A percentile compares a stretch with the other conserved stretches of the same genome.
phyloP scores from a whole-genome alignment of 1,140 invertebrate genomes.

The Helicoverpa zea region DNA sequence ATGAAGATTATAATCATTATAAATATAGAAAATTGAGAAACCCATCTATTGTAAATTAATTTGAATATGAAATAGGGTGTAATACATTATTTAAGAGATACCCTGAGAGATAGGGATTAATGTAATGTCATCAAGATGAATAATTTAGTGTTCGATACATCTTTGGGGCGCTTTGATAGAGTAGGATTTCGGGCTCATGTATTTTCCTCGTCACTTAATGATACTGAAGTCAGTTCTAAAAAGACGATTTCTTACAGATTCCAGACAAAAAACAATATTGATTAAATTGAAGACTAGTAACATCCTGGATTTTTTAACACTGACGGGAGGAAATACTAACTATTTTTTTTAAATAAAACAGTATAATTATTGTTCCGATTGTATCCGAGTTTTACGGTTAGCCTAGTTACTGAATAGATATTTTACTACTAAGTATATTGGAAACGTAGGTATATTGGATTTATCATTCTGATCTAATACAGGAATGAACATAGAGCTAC shows the following conservation, averaged over 20 bases:
- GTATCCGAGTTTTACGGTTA: too few species aligned
- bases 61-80: slow-evolving; percentile 32
- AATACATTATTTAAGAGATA: slow-evolving; percentile 19
- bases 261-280: too few species aligned
- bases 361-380: too few species aligned
- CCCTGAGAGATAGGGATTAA: neutral
- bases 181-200: neutral
- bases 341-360: too few species aligned
- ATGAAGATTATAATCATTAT: neutral
- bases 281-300: too few species aligned
- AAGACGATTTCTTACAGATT: too few species aligned
- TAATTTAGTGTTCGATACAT: slow-evolving; percentile 11
- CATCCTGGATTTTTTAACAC: too few species aligned
- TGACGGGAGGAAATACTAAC: too few species aligned
- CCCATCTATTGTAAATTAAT: slow-evolving; percentile 17
- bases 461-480: neutral
- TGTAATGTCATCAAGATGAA: neutral
- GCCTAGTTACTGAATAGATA: too few species aligned
- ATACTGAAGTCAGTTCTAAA: too few species aligned
- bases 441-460: too few species aligned
- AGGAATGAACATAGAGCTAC: neutral
- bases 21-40: slow-evolving; percentile 9
- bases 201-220: neutral
- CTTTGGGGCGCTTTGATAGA: neutral
- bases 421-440: too few species aligned